A percentile compares a stretch with the other conserved stretches of the same genome.
phyloP scores from a whole-genome alignment of 2,113 vertebrate genomes.

The Myiozetetes cayanensis region DNA sequence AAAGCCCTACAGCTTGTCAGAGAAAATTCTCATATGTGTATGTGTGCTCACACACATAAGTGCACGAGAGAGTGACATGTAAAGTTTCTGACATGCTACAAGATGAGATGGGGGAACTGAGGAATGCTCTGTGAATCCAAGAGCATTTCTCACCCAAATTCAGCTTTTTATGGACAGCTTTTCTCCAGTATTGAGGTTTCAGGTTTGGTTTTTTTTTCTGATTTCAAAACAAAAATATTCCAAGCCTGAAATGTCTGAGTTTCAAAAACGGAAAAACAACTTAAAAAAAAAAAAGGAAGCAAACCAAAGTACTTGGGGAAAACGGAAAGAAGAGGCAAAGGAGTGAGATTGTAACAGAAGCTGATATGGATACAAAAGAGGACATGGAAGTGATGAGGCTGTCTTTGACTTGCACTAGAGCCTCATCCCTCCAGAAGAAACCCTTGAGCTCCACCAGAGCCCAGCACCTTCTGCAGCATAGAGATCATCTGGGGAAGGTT shows the following conservation, averaged over 20 bases:
- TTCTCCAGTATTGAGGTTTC: neutral
- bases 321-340: neutral
- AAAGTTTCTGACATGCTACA: neutral
- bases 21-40: neutral
- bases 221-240: neutral
- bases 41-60: neutral
- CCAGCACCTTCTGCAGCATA: neutral
- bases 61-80: neutral
- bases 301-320: neutral
- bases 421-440: neutral
- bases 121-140: neutral
- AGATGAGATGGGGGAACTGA: neutral
- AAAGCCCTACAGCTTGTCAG: neutral
- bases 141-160: neutral
- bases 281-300: neutral
- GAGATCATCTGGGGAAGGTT: neutral
- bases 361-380: neutral
- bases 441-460: neutral
- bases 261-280: neutral
- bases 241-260: neutral
- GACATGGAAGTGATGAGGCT: neutral
- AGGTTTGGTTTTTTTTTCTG: neutral
- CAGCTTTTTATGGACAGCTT: neutral
- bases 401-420: neutral
- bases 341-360: neutral